Evolutionary conservation across 1,140 invertebrate species (phyloP).

Genomic region (Conus betulinus): DNA sequence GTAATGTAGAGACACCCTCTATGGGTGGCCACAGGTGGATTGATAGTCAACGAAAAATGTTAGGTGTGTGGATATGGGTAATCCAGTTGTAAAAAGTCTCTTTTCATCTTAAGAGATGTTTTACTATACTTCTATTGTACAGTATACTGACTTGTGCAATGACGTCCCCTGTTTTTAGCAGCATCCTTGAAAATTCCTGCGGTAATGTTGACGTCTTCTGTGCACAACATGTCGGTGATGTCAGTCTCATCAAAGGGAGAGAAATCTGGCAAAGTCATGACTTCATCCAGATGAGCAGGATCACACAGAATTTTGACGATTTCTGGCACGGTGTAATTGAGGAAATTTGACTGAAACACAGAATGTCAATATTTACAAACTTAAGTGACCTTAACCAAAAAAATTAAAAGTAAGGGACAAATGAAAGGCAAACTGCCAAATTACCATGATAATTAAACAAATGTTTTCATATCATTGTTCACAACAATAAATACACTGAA

Average conservation of each 20-base stretch:
- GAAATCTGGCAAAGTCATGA: constrained; percentile 44
- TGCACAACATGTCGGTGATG: constrained; percentile 46
- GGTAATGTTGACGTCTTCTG: constrained; percentile 28
- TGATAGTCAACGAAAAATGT: too few species aligned
- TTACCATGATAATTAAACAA: too few species aligned
- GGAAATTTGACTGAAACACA: constrained; percentile 30
- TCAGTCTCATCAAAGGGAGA: constrained; percentile 36
- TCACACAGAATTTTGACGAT: constrained; percentile 46
- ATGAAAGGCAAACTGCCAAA: too few species aligned
- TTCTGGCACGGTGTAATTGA: constrained; percentile 38
- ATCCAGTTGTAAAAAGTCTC: too few species aligned
- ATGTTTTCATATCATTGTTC: too few species aligned
- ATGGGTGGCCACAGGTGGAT: too few species aligned
- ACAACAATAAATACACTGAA: too few species aligned
- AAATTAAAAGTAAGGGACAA: too few species aligned
- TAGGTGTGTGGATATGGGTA: too few species aligned
- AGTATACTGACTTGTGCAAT: not conserved
- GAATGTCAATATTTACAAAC: too few species aligned
- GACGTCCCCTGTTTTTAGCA: not conserved
- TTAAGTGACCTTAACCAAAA: too few species aligned
- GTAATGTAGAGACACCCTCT: too few species aligned
- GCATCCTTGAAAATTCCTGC: constrained; percentile 38
- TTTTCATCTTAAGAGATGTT: not conserved
- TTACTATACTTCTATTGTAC: not conserved
- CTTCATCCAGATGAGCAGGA: constrained; percentile 19